Percentiles rank a stretch among this genome's conserved stretches.
Evolutionary conservation across 2,113 vertebrate species (phyloP).

Genomic region (Epinephelus moara): DNA sequence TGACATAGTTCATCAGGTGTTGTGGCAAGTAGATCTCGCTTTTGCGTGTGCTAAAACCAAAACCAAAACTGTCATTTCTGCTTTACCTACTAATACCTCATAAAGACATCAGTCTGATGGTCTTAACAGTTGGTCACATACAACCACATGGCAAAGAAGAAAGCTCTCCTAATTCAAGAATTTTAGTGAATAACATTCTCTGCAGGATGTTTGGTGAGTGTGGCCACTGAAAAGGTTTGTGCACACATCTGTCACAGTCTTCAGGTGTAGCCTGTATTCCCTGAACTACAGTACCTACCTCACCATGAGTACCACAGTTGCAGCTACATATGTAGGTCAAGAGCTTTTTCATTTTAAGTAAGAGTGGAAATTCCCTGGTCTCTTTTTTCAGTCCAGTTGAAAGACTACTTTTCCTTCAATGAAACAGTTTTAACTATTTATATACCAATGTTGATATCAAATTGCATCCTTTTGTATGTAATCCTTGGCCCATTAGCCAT

Average conservation of each 20-base stretch:
- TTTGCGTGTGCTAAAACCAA: no score
- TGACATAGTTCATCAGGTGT: no score
- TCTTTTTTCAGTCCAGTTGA: slow-evolving; percentile 44
- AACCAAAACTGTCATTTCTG: no score
- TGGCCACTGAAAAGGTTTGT: slow-evolving; percentile 1
- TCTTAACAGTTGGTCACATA: background rate
- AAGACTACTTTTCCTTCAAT: slow-evolving; percentile 35
- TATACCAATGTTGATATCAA: slow-evolving; percentile 1
- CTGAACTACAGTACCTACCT: slow-evolving; percentile 32
- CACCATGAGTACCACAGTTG: slow-evolving; percentile 37
- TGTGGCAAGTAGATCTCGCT: no score
- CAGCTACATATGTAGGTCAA: slow-evolving; percentile 77
- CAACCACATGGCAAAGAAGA: background rate
- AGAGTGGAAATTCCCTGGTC: slow-evolving; percentile 68
- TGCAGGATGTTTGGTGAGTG: slow-evolving; percentile 7
- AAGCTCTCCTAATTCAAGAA: background rate
- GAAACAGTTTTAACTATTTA: slow-evolving; percentile 41
- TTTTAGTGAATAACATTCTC: background rate
- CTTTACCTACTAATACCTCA: no score
- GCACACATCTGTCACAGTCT: slow-evolving; percentile 25
- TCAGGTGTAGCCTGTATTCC: slow-evolving; percentile 45
- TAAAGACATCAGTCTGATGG: no score
- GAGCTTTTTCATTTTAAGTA: slow-evolving; percentile 74
- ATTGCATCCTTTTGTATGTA: background rate
- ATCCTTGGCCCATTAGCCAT: background rate